Evolutionary conservation across 2,888 invertebrate species (phyloP), one percentile per base, ranked within the genome.

Genomic region (Plebejus melissa): DNA sequence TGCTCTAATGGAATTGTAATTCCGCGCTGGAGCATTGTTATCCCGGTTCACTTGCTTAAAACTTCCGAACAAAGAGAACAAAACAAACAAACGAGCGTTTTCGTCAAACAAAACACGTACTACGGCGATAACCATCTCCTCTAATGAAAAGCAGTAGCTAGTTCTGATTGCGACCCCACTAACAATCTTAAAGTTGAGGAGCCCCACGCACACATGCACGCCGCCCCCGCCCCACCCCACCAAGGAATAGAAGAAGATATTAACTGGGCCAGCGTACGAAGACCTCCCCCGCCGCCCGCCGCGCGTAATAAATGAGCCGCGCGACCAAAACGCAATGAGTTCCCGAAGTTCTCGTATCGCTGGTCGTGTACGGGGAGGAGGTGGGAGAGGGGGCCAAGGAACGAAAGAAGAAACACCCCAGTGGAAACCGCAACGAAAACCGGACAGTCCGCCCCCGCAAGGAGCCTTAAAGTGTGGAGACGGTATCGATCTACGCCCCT

Each of bases 121-220:
- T 84, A 78, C 85, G 78, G 81, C 82, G 90, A 91, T 91, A 90
- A 90, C 91, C 88, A 89, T 90, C 89, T 87, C 85, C 84, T 87
- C 90, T 91, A 92, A 93, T 93, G 92, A 92, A 91, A 91, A 90
- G 88, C 89, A 85, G 86, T 87, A 84, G 84, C 84, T 83, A 85
- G 84, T 87, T 87, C 88, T 91, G 91, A 92, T 92, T 92, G 91
- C 91, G 90, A 88, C 88, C 91, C 89, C 89, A 85, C 86, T 89
- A 90, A 90, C 91, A 90, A 90, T 93, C 92, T 93, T 91, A 90
- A 90, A 90, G 88, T 89, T 90, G 84, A 85, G 88, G 82, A 84
- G 81, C 85, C 86, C 85, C 84, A 82, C 89, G 81, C 90, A 90
- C 89, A 88, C 84, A 85, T 79, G 80, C 81, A 83, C 78, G 80